phyloP scores from a whole-genome alignment of 2,888 invertebrate species.

The Atethmia centrago region DNA sequence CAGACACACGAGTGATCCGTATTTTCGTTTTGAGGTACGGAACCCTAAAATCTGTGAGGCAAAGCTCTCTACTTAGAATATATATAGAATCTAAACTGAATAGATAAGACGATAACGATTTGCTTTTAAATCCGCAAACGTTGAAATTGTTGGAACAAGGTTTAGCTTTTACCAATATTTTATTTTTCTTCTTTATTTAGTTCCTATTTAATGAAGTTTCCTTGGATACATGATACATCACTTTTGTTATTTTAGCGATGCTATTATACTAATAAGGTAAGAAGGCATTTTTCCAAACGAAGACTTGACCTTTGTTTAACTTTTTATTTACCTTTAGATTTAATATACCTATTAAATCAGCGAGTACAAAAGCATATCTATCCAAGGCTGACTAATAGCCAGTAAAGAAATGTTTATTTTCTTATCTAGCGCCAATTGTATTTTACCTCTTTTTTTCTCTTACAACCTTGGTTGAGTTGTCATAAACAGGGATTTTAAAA shows the following conservation, averaged over 20 bases:
- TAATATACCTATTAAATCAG: too few relatives aligned
- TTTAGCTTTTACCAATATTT: slow-evolving; percentile 12
- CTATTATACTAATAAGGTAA: neutral
- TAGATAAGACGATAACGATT: neutral
- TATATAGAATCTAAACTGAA: neutral
- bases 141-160: slow-evolving; percentile 7
- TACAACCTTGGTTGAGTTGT: neutral
- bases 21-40: too few relatives aligned
- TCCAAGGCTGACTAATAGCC: too few relatives aligned
- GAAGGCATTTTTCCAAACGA: neutral
- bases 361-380: neutral
- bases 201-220: neutral
- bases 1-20: too few relatives aligned
- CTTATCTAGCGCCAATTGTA: neutral
- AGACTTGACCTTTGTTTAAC: neutral
- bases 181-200: slow-evolving; percentile 5
- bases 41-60: neutral
- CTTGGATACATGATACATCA: neutral
- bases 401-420: neutral
- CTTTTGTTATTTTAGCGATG: neutral
- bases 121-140: neutral
- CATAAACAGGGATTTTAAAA: neutral
- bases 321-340: too few relatives aligned
- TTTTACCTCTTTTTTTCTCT: neutral
- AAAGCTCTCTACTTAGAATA: neutral